Conservation (phyloP, 2,113 vertebrate genomes). For the Xerus inauris region DNA sequence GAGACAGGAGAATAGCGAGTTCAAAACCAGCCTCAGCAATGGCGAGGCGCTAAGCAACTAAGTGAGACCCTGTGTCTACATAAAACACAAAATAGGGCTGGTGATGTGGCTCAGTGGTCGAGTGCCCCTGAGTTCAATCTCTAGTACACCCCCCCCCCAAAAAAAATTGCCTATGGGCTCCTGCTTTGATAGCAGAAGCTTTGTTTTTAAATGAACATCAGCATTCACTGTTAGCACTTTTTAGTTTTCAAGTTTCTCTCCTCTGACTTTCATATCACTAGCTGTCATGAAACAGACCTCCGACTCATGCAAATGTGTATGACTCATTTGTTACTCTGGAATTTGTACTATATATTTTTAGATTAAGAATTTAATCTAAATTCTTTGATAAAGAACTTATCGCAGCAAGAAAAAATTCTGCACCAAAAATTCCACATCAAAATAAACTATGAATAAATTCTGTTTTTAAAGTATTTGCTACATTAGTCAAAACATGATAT, state of each 20-base stretch:
- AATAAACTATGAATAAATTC: not conserved
- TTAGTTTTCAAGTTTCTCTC: not conserved
- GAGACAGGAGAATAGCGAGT: too few species aligned
- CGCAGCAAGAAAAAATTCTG: not conserved
- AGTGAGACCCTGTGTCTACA: too few species aligned
- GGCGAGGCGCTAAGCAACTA: too few species aligned
- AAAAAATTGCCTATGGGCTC: not conserved
- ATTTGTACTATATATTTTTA: conserved; percentile 4
- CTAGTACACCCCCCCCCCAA: too few species aligned
- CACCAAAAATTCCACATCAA: not conserved
- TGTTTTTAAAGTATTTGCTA: not conserved
- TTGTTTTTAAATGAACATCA: not conserved
- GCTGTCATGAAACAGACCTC: not conserved
- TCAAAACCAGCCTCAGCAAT: too few species aligned
- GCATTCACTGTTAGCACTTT: not conserved
- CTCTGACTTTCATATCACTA: not conserved
- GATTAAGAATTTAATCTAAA: not conserved
- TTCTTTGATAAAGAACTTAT: not conserved
- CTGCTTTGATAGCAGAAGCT: not conserved
- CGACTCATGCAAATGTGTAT: not conserved
- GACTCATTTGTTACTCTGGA: not conserved
- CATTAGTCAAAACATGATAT: not conserved
- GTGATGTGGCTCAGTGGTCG: too few species aligned
- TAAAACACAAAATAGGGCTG: too few species aligned
- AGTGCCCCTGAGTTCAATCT: too few species aligned